These are phyloP conservation scores for Chaitophorus viminalis DNA, from an alignment of 2,888 invertebrate species.

Conservation along the genomic window DNA sequence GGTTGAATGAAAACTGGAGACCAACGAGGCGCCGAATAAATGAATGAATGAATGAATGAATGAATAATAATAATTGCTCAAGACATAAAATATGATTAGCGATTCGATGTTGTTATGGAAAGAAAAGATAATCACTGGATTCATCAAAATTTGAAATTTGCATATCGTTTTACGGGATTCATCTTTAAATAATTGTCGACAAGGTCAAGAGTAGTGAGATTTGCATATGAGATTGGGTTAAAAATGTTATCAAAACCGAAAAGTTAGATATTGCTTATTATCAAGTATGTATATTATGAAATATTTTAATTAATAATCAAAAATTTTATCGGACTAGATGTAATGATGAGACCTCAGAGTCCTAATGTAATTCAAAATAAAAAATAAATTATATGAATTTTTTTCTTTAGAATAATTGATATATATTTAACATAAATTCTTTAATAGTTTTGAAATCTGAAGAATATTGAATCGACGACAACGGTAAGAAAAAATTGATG, in stretches of 20 bases:
- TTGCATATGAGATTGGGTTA: background rate
- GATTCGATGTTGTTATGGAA: slow-evolving; percentile 17
- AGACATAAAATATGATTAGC: slow-evolving; percentile 39
- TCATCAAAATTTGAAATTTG: slow-evolving; percentile 18
- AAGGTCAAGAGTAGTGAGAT: slow-evolving; percentile 27
- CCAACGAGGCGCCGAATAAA: slow-evolving; percentile 2
- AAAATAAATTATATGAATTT: background rate
- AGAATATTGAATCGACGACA: background rate
- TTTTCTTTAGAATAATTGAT: no score
- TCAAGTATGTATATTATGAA: background rate
- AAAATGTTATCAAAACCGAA: background rate
- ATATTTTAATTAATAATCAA: background rate
- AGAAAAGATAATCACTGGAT: slow-evolving; percentile 7
- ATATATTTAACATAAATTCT: no score
- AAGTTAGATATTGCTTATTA: background rate
- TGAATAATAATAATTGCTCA: slow-evolving; percentile 30
- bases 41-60: background rate
- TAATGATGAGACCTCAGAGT: background rate
- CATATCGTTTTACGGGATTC: slow-evolving; percentile 21
- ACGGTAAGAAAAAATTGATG: background rate
- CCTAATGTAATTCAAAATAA: background rate
- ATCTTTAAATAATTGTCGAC: slow-evolving; percentile 21
- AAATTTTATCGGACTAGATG: background rate
- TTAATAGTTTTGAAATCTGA: background rate
- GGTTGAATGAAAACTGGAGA: slow-evolving; percentile 45